Percentiles rank a stretch among this genome's conserved stretches.
Evolutionary conservation across 2,888 invertebrate species (phyloP).

Genomic region (Eustalomyia histrio): DNA sequence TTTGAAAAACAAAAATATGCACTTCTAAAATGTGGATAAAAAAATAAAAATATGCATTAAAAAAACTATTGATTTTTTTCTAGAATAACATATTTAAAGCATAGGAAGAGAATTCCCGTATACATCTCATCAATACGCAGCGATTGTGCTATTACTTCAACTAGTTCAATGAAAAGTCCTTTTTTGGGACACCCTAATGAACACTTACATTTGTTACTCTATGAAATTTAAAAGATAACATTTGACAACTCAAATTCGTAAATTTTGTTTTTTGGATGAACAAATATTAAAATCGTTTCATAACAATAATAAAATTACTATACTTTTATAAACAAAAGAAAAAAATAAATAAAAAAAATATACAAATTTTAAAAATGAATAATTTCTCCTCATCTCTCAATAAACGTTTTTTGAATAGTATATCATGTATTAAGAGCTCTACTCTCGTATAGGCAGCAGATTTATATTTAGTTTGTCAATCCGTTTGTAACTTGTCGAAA

Average conservation of each 20-base stretch:
- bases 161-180: too few relatives aligned
- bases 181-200: slow-evolving; percentile 2
- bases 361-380: slow-evolving; percentile 28
- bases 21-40: too few relatives aligned
- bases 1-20: too few relatives aligned
- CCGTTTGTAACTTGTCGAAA: too few relatives aligned
- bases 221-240: slow-evolving; percentile 20
- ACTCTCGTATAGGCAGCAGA: background rate
- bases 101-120: too few relatives aligned
- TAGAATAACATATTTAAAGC: too few relatives aligned
- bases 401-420: slow-evolving; percentile 7
- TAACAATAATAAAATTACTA: slow-evolving; percentile 54
- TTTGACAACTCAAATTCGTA: slow-evolving; percentile 20
- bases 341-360: slow-evolving; percentile 18
- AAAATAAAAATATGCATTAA: too few relatives aligned
- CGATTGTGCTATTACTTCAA: too few relatives aligned
- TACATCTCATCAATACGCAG: too few relatives aligned
- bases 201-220: slow-evolving; percentile 3
- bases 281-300: slow-evolving; percentile 18
- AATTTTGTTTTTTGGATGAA: slow-evolving; percentile 15
- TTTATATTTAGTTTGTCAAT: too few relatives aligned
- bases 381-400: slow-evolving; percentile 25
- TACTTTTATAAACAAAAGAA: slow-evolving; percentile 18
- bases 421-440: background rate
- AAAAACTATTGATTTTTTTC: too few relatives aligned